A percentile compares a stretch with the other conserved stretches of the same genome.
phyloP scores from a whole-genome alignment of 2,888 invertebrate genomes.

The Brachynemurus nebulosus region DNA sequence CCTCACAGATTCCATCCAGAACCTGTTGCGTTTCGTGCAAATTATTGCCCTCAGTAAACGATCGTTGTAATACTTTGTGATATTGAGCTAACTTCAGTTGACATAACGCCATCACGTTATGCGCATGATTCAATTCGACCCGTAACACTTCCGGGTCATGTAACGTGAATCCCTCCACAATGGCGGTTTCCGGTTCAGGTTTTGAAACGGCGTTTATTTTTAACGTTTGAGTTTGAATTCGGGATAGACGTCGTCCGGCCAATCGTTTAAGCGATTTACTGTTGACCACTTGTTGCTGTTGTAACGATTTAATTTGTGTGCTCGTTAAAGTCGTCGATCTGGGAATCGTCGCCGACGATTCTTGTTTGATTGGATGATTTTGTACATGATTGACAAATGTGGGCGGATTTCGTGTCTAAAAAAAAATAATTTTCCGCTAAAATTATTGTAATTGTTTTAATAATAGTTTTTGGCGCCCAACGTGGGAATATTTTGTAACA shows the following conservation, averaged over 20 bases:
- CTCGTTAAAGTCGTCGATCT: not conserved
- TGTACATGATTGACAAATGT: not conserved
- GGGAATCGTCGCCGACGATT: not conserved
- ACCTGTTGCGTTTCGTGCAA: conserved; percentile 29
- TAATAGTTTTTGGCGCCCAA: no score
- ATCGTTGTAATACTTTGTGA: conserved; percentile 28
- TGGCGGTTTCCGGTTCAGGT: conserved; percentile 20
- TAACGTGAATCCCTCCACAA: conserved; percentile 32
- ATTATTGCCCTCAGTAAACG: conserved; percentile 19
- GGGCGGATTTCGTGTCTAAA: not conserved
- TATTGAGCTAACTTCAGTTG: conserved; percentile 32
- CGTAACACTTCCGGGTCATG: conserved; percentile 31
- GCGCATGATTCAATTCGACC: conserved; percentile 32
- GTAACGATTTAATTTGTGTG: not conserved
- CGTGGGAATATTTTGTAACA: no score
- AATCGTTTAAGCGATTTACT: conserved; percentile 2
- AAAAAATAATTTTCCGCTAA: not conserved
- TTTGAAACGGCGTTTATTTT: not conserved
- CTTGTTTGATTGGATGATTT: not conserved
- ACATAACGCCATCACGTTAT: conserved; percentile 32
- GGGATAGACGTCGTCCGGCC: not conserved
- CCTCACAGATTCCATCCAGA: conserved; percentile 35
- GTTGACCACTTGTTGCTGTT: no score
- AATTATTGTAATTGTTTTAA: not conserved
- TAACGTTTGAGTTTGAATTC: not conserved